Evolutionary conservation across 1,140 invertebrate species (phyloP).

Genomic region (Asbolus verrucosus): DNA sequence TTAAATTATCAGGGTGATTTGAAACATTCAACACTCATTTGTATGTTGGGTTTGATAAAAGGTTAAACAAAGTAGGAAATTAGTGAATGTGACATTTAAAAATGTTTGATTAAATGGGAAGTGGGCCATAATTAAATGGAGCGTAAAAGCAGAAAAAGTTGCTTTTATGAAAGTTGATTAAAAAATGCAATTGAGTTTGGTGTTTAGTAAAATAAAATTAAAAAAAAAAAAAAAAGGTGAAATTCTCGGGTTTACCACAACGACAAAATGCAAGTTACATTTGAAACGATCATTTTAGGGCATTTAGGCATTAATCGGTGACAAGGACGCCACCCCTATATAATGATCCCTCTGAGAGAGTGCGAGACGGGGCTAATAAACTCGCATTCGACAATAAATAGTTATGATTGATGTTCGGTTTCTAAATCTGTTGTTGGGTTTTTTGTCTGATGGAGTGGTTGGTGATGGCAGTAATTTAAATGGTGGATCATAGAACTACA

Average conservation of each 20-base stretch:
- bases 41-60: neutral
- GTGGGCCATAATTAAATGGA: slow-evolving; percentile 31
- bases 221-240: slow-evolving; percentile 8
- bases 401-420: slow-evolving; percentile 25
- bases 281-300: slow-evolving; percentile 3
- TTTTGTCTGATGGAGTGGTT: neutral
- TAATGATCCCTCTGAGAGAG: slow-evolving; percentile 12
- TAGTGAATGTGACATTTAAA: neutral
- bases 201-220: slow-evolving; percentile 1
- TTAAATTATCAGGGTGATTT: slow-evolving; percentile 22
- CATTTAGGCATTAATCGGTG: slow-evolving; percentile 14
- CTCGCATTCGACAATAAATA: slow-evolving; percentile 14
- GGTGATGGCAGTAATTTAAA: slow-evolving; percentile 8
- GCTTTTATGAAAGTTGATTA: slow-evolving; percentile 16
- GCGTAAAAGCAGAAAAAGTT: slow-evolving; percentile 23
- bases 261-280: neutral
- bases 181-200: neutral
- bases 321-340: slow-evolving; percentile 26
- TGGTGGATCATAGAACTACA: neutral
- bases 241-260: neutral
- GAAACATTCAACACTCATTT: neutral
- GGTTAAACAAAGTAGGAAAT: neutral
- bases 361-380: slow-evolving; percentile 22
- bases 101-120: neutral
- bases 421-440: slow-evolving; percentile 2